Base-by-base conservation (phyloP, 2,113 vertebrate genomes). In the Muntiacus reevesi region DNA sequence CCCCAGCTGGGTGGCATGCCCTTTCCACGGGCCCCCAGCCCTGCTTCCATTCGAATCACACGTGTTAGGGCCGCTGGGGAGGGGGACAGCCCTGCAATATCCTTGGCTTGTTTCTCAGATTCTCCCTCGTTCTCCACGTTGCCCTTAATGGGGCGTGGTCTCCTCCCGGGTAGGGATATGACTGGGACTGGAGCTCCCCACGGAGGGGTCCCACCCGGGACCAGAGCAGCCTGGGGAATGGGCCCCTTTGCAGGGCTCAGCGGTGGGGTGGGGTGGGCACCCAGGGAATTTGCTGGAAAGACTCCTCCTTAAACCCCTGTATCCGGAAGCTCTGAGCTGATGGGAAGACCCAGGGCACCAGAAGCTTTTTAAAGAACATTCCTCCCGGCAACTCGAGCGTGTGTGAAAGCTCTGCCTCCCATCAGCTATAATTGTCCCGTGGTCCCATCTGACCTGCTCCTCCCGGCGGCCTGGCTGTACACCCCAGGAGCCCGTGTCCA, bases 351-450 rank as follows among this genome's bases (percentile, higher is more conserved):
- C 79, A 78, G 95, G 71, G 62, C 71, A 23, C 25, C 30, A 21
- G 74, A 76, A 81, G 84, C 84, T 92, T 97, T 95, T 81, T 36
- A 87, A 45, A 92, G 89, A 89, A 91, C 91, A 93, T 81, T 93
- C 89, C 47, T 52, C 7, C 28, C 55, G 40, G 78, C 67, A 47
- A 87, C 47, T 2, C 1, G 8, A 9, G n/a, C 13, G 55, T 33
- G 12, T 33, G 7, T 71, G 40, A 87, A 23, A 62, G 55, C 45
- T 36, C 87, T 21, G 21, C 57, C 76, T 91, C 55, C 59, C 16
- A 3, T 28, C 36, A n/a, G 89, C 95, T 94, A 15, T 91, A 52
- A 91, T 21, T 6, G 92, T 60, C 87, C n/a, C 59, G 27, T 0
- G 74, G 79, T 91, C 81, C 85, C 76, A 52, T 81, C 19, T n/a